Percentiles rank a stretch among this genome's conserved stretches.
Conservation (phyloP, 2,797 vertebrate genomes). For the Margarornis squamiger region DNA sequence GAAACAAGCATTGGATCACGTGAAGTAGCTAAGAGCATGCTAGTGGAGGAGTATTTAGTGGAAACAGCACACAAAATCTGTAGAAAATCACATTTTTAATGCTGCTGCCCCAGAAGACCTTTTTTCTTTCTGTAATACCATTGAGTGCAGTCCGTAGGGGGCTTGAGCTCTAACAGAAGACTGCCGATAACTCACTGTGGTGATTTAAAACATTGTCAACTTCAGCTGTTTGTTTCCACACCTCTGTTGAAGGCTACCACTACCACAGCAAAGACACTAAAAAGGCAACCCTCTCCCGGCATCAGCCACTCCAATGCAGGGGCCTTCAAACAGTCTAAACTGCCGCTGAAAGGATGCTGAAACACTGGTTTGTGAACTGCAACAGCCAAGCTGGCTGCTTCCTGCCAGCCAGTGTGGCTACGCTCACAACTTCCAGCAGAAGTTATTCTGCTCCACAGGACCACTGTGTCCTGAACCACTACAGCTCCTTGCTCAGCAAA, state of each 20-base stretch:
- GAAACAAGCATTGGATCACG: background rate
- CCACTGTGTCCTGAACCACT: background rate
- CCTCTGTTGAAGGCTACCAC: background rate
- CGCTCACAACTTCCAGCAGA: background rate
- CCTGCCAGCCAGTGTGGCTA: accelerated
- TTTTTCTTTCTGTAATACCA: background rate
- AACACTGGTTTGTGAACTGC: background rate
- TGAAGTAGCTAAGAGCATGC: background rate
- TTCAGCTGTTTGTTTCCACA: background rate
- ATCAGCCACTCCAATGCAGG: background rate
- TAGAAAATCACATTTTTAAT: background rate
- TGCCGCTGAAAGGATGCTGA: background rate
- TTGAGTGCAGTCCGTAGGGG: background rate
- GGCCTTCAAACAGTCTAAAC: background rate
- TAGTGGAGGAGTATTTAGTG: background rate
- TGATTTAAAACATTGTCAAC: background rate
- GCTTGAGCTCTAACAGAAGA: background rate
- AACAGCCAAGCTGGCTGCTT: background rate
- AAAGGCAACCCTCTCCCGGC: background rate
- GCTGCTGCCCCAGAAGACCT: background rate
- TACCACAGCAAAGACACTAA: background rate
- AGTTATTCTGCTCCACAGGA: background rate
- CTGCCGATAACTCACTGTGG: background rate
- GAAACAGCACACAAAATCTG: background rate
- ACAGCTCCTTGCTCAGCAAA: background rate